Base-by-base conservation (phyloP, 1,140 invertebrate genomes). In the Oncopodura yosiiana region DNA sequence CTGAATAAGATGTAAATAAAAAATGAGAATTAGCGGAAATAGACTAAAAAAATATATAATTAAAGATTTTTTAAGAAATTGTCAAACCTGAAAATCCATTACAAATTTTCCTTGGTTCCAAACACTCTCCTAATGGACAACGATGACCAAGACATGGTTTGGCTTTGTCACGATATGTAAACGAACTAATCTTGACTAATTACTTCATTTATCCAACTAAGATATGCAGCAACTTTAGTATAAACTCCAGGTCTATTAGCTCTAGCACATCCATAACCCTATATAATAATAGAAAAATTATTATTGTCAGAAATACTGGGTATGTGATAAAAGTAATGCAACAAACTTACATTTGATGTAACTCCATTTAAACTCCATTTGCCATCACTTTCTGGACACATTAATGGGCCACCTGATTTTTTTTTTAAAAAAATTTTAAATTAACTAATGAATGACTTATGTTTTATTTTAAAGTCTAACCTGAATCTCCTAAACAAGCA, bases 401-500 rank as follows among this genome's bases (percentile, higher is more conserved):
- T 39, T 11, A 62, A 27, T 27, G 52, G 52, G 21, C 55, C 53
- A 14, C 60, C 60, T n/a, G n/a, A n/a, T n/a, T n/a, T n/a, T n/a
- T n/a, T n/a, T n/a, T n/a, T n/a, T n/a, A n/a, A n/a, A n/a, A n/a
- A n/a, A n/a, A n/a, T n/a, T n/a, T n/a, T n/a, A n/a, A 71, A 68
- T 60, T 74, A 75, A 62, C 87, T 91, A 50, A 90, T 77, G 4
- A 92, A 70, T 0, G 87, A n/a, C n/a, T n/a, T n/a, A n/a, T n/a
- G n/a, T n/a, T n/a, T n/a, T n/a, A n/a, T n/a, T n/a, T 87, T n/a
- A n/a, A n/a, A n/a, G n/a, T n/a, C n/a, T n/a, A n/a, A n/a, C n/a
- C n/a, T n/a, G 84, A 88, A 66, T 93, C 89, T 0, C 89, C 89
- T 1, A 87, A 79, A 69, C 88, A 93, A 0, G 88, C 88, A 68